Evolutionary conservation across 2,888 invertebrate species (phyloP).

Genomic region (Stictocephala bisonia): DNA sequence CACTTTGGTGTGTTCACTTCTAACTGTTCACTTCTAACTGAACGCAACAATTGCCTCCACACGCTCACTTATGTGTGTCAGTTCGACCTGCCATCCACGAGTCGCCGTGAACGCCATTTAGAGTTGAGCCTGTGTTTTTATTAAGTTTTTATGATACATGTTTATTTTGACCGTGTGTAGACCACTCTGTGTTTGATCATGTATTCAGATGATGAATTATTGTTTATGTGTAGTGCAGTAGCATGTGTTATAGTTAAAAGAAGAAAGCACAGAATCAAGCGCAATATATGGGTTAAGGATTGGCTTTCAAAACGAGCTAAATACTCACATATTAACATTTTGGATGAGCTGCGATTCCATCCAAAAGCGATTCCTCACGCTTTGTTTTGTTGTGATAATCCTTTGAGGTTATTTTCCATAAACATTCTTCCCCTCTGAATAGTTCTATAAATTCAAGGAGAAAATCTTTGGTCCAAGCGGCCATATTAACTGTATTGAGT

Average conservation of each 20-base stretch:
- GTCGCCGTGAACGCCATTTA: background rate
- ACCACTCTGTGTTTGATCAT: conserved; percentile 3
- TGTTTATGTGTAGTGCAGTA: conserved; percentile 18
- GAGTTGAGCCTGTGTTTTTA: background rate
- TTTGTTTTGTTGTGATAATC: too few species aligned
- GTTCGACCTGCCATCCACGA: background rate
- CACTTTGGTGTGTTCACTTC: too few species aligned
- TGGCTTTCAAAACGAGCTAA: conserved; percentile 26
- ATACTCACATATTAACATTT: conserved; percentile 16
- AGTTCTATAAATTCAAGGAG: conserved; percentile 3
- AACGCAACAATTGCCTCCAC: too few species aligned
- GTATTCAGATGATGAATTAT: conserved; percentile 12
- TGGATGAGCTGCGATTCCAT: conserved; percentile 5
- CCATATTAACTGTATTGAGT: conserved; percentile 9
- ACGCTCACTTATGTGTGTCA: too few species aligned
- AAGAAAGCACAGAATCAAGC: conserved; percentile 28
- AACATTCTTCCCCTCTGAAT: background rate
- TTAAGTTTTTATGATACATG: too few species aligned
- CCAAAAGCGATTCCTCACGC: too few species aligned
- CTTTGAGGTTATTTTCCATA: too few species aligned
- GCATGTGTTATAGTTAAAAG: conserved; percentile 12
- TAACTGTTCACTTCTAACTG: too few species aligned
- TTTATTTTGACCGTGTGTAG: too few species aligned
- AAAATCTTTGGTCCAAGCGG: conserved; percentile 3
- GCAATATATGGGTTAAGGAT: background rate